These are phyloP conservation scores for Hirudinaria manillensis DNA, from an alignment of 2,888 invertebrate species.

Conservation along the genomic window DNA sequence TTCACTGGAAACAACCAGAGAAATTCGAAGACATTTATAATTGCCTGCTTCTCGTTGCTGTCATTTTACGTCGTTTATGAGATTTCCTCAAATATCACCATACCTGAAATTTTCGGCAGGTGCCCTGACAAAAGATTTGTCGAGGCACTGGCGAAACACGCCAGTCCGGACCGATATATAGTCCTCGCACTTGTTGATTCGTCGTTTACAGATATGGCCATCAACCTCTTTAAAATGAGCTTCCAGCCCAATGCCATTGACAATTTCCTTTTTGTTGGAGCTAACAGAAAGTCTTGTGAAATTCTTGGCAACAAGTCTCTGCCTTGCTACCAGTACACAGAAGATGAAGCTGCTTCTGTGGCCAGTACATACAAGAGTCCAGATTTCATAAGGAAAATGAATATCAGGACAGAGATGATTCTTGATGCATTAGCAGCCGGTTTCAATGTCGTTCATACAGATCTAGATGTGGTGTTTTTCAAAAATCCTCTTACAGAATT, in stretches of 20 bases:
- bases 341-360: conserved; percentile 24
- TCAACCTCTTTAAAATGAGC: conserved; percentile 32
- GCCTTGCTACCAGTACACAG: conserved; percentile 30
- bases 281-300: conserved; percentile 27
- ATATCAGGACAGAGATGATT: conserved; percentile 38
- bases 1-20: conserved; percentile 10
- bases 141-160: conserved; percentile 18
- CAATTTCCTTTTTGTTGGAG: conserved; percentile 34
- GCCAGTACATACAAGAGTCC: conserved; percentile 29
- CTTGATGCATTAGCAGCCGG: conserved; percentile 33
- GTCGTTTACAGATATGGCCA: conserved; percentile 34
- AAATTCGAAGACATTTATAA: conserved; percentile 22
- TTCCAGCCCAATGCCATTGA: conserved; percentile 29
- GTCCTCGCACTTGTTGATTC: conserved; percentile 32
- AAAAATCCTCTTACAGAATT: conserved; percentile 37
- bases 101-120: background rate
- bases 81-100: conserved; percentile 13
- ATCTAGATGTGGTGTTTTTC: conserved; percentile 39
- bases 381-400: conserved; percentile 36
- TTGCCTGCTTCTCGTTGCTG: conserved; percentile 19
- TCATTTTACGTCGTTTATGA: conserved; percentile 24
- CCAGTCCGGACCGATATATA: conserved; percentile 24
- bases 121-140: conserved; percentile 17
- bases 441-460: conserved; percentile 36
- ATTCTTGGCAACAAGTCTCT: conserved; percentile 24